Percentiles rank a stretch among this genome's conserved stretches.
These are phyloP conservation scores for Bovichtus diacanthus DNA, from an alignment of 2,797 vertebrate species.

Conservation along the genomic window DNA sequence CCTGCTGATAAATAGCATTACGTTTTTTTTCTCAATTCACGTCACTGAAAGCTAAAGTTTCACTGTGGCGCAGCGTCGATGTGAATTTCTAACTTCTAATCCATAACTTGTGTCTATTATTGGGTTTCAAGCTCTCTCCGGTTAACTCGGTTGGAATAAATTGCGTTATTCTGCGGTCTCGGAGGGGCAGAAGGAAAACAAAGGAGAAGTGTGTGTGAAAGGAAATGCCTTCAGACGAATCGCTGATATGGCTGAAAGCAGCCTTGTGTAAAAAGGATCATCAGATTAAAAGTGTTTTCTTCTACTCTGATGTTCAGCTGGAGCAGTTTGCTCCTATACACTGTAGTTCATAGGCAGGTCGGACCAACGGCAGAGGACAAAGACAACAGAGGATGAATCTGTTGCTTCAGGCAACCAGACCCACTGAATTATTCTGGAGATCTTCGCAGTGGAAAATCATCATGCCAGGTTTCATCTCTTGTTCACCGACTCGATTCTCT, in stretches of 20 bases:
- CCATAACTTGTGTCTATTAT: constrained; percentile 22
- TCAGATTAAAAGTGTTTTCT: constrained; percentile 49
- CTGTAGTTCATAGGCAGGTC: constrained; percentile 27
- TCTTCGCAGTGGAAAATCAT: constrained; percentile 44
- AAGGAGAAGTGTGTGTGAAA: constrained; percentile 20
- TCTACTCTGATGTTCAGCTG: constrained; percentile 27
- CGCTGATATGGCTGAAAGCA: constrained; percentile 47
- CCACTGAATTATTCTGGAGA: constrained; percentile 56
- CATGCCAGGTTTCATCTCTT: constrained; percentile 43
- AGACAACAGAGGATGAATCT: constrained; percentile 52
- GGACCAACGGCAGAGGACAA: constrained; percentile 37
- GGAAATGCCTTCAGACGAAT: constrained; percentile 48
- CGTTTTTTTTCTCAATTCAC: constrained; percentile 16
- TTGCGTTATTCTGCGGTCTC: constrained; percentile 51
- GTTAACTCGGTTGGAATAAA: constrained; percentile 51
- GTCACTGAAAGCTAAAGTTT: not conserved
- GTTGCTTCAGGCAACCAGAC: constrained; percentile 55
- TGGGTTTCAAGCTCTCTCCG: constrained; percentile 23
- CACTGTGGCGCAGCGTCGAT: constrained; percentile 30
- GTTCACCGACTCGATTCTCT: constrained; percentile 30
- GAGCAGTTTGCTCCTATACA: constrained; percentile 24
- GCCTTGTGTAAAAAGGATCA: constrained; percentile 37
- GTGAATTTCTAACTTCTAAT: constrained; percentile 25
- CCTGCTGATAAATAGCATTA: not conserved
- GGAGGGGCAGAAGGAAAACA: constrained; percentile 39